phyloP scores from a whole-genome alignment of 2,113 vertebrate genomes.

The Trogon melanurus region DNA sequence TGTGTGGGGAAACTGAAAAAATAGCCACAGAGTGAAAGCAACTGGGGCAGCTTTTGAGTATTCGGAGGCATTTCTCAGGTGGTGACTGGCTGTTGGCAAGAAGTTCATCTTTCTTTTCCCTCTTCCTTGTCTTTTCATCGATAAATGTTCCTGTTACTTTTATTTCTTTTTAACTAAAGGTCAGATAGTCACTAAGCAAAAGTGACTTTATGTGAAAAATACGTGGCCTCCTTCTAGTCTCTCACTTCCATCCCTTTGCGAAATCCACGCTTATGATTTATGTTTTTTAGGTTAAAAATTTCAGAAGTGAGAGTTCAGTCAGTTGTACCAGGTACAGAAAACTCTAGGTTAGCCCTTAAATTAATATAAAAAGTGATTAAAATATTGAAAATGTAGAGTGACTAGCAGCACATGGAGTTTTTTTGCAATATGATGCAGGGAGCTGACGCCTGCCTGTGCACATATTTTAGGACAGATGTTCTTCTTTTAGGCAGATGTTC shows the following conservation, averaged over 20 bases:
- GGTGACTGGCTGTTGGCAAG: neutral
- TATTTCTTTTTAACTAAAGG: neutral
- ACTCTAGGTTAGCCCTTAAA: neutral
- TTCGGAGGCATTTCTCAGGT: neutral
- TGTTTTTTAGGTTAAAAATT: neutral
- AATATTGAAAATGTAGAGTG: neutral
- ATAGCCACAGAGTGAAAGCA: neutral
- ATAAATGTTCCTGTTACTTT: accelerated
- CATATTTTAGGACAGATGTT: accelerated
- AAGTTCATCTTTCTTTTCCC: neutral
- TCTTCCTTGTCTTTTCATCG: neutral
- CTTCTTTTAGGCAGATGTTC: neutral
- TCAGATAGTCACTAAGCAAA: neutral
- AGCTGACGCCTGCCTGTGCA: neutral
- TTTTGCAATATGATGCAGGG: neutral
- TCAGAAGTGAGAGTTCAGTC: neutral
- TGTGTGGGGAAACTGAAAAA: neutral
- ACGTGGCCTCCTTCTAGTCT: neutral
- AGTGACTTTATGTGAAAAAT: neutral
- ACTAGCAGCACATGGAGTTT: neutral
- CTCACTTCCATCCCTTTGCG: neutral
- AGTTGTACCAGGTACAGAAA: neutral
- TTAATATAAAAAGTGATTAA: neutral
- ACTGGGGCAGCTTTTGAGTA: neutral
- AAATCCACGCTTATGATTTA: neutral